These are phyloP conservation scores for Pipra filicauda DNA, from an alignment of 2,113 vertebrate genomes.

Conservation along the genomic window DNA sequence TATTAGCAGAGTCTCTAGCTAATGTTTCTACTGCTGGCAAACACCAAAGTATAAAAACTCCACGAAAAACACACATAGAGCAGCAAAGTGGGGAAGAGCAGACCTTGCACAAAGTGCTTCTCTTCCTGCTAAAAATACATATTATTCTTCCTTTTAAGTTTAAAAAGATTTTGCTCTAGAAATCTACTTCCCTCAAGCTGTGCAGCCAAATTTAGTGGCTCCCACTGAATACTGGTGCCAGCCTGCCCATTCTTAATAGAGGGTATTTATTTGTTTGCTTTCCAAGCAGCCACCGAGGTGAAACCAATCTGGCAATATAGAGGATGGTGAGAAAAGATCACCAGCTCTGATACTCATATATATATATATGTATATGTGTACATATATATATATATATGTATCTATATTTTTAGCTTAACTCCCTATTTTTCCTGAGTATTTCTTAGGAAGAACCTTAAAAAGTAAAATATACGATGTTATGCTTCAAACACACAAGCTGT, in stretches of 20 bases:
- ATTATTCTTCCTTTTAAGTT: not conserved
- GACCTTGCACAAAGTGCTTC: not conserved
- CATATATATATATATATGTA: not conserved
- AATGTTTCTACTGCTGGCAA: not conserved
- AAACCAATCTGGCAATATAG: not conserved
- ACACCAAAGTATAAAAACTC: not conserved
- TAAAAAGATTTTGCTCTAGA: not conserved
- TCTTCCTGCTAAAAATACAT: not conserved
- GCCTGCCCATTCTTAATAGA: not conserved
- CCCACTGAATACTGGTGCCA: not conserved
- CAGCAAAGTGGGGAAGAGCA: not conserved
- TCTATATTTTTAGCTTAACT: not conserved
- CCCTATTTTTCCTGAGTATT: not conserved
- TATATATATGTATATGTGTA: too few species aligned
- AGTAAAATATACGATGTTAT: not conserved
- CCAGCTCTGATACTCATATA: not conserved
- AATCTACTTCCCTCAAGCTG: not conserved
- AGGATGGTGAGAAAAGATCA: not conserved
- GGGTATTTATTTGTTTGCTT: not conserved
- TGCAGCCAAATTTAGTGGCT: not conserved
- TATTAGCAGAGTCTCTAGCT: not conserved
- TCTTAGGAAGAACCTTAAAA: not conserved
- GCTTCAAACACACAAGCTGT: not conserved
- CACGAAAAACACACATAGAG: not conserved
- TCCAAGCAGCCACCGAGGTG: not conserved